A percentile compares a stretch with the other conserved stretches of the same genome.
These are phyloP conservation scores for Phalacrocorax aristotelis DNA, from an alignment of 2,113 vertebrate genomes.

Conservation along the genomic window DNA sequence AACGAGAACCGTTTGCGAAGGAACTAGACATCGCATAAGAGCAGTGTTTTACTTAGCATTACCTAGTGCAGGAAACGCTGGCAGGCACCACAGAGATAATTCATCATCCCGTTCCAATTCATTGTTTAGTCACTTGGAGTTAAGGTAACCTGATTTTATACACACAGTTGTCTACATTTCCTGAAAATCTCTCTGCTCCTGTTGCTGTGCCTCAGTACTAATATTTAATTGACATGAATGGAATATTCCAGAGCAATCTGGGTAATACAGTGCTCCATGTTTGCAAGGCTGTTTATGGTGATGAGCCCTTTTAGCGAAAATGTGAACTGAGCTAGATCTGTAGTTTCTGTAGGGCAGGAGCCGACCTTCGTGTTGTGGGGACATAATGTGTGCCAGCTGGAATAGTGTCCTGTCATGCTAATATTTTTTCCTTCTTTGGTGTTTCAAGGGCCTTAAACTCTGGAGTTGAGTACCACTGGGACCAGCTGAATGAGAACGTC, in stretches of 20 bases:
- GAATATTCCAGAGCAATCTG: neutral
- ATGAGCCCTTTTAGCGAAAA: neutral
- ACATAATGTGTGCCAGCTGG: neutral
- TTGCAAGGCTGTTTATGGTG: neutral
- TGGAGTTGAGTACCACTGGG: slow-evolving; percentile 89
- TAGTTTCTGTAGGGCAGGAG: neutral
- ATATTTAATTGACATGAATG: neutral
- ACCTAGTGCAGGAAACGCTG: neutral
- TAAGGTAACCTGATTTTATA: slow-evolving; percentile 37
- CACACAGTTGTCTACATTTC: slow-evolving; percentile 1
- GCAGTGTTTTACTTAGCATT: neutral
- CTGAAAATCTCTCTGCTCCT: neutral
- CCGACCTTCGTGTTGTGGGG: neutral
- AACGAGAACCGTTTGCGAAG: neutral
- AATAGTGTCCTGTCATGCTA: neutral
- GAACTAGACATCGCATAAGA: neutral
- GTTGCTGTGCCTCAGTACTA: neutral
- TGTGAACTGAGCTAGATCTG: neutral
- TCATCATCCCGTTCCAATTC: neutral
- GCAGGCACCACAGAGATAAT: neutral
- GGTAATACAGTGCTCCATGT: neutral
- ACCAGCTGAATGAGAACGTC: slow-evolving; percentile 88
- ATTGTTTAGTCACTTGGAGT: slow-evolving; percentile 7
- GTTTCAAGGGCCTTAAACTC: slow-evolving; percentile 88
- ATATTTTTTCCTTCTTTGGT: slow-evolving; percentile 26